These are phyloP conservation scores for Rhineura floridana DNA, from an alignment of 2,113 vertebrate species.

Conservation along the genomic window DNA sequence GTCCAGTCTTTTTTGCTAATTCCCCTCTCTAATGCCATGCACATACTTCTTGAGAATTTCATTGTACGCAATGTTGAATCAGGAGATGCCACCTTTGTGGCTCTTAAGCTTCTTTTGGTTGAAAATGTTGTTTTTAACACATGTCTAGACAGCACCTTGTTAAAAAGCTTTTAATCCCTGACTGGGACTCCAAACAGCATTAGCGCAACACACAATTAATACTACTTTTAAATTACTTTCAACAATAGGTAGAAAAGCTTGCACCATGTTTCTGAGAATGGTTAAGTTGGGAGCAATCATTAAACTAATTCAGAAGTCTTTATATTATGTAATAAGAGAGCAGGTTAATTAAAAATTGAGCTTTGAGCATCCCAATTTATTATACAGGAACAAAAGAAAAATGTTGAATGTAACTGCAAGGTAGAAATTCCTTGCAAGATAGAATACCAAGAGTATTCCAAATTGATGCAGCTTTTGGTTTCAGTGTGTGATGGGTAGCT, in stretches of 20 bases:
- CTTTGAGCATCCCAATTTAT: not conserved
- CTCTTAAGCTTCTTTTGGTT: slow-evolving; percentile 28
- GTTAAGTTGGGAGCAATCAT: slow-evolving; percentile 23
- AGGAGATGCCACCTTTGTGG: slow-evolving; percentile 32
- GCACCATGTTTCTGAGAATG: not conserved
- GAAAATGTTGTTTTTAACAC: slow-evolving; percentile 36
- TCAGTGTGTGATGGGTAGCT: not conserved
- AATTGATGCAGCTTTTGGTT: slow-evolving; percentile 2
- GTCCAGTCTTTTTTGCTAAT: not conserved
- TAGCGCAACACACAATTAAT: slow-evolving; percentile 24
- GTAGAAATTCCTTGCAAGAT: too few relatives aligned
- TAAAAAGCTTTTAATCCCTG: slow-evolving; percentile 43
- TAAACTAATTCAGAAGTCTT: slow-evolving; percentile 24
- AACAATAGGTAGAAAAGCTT: slow-evolving; percentile 17
- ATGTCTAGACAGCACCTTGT: slow-evolving; percentile 44
- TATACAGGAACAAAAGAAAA: not conserved
- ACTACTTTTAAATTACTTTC: slow-evolving; percentile 35
- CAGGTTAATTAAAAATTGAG: slow-evolving; percentile 11
- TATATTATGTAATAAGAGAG: not conserved
- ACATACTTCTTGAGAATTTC: slow-evolving; percentile 28
- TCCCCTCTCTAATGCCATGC: slow-evolving; percentile 1
- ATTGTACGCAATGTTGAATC: slow-evolving; percentile 26
- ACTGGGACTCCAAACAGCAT: slow-evolving; percentile 6
- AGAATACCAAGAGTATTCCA: too few relatives aligned
- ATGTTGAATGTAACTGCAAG: not conserved